A percentile compares a stretch with the other conserved stretches of the same genome.
Conservation (phyloP, 2,113 vertebrate species). For the Phrynocephalus versicolor region DNA sequence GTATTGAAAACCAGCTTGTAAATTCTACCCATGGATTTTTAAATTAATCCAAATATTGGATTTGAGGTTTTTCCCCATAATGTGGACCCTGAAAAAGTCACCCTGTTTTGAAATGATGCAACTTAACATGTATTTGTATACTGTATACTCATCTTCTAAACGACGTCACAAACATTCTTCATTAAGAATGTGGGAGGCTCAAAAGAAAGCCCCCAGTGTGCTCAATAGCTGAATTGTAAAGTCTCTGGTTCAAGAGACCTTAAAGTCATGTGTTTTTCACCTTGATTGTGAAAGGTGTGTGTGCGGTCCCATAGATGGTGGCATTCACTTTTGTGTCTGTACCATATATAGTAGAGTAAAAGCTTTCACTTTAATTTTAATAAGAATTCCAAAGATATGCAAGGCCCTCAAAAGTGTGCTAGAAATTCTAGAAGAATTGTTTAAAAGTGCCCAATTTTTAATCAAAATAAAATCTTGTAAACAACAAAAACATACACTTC, state of each 20-base stretch:
- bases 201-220: background rate
- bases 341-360: background rate
- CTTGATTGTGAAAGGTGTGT: background rate
- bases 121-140: background rate
- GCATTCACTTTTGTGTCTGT: background rate
- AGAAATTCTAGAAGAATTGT: conserved; percentile 1
- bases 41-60: background rate
- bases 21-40: conserved; percentile 10
- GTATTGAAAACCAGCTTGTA: conserved; percentile 1
- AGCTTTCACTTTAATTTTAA: conserved; percentile 2
- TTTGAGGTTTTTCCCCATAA: conserved; percentile 14
- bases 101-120: background rate
- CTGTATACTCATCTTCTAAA: background rate
- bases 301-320: background rate
- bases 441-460: conserved; percentile 3
- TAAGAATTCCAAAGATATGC: background rate
- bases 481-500: background rate
- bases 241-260: background rate
- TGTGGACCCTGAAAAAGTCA: background rate
- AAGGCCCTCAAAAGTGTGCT: background rate
- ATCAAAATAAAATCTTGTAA: background rate
- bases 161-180: background rate
- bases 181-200: background rate
- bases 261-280: background rate
- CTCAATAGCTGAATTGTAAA: background rate